Conservation (phyloP, 2,888 invertebrate genomes). For the Cyrtodaria siliqua region DNA sequence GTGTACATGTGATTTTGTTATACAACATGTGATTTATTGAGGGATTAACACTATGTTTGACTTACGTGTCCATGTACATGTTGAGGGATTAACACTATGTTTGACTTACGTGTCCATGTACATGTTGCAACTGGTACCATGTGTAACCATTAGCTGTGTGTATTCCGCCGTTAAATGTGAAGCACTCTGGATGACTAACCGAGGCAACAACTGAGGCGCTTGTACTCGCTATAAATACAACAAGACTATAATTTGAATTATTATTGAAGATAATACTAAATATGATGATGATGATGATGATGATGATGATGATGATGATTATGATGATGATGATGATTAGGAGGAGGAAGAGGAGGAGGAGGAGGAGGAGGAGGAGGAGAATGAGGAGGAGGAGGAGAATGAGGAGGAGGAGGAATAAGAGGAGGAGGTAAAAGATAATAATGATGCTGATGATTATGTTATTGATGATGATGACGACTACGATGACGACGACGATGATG, state of each 20-base stretch:
- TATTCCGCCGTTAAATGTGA: constrained; percentile 67
- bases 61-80: constrained; percentile 65
- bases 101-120: constrained; percentile 63
- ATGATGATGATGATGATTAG: constrained; percentile 25
- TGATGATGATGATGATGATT: constrained; percentile 30
- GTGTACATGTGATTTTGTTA: too few species aligned
- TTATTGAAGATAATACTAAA: neutral
- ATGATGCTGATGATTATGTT: neutral
- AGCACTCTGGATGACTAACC: constrained; percentile 64
- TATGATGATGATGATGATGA: constrained; percentile 29
- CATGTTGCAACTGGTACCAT: constrained; percentile 71
- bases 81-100: too few species aligned
- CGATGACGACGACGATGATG: constrained; percentile 10
- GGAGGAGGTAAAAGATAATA: neutral
- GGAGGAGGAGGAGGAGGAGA: neutral
- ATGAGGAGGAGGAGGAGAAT: neutral
- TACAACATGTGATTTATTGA: too few species aligned
- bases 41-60: too few species aligned
- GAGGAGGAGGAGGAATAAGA: neutral
- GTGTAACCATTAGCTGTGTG: constrained; percentile 66
- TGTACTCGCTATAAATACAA: constrained; percentile 26
- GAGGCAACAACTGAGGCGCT: constrained; percentile 35
- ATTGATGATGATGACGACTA: neutral
- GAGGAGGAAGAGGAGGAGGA: neutral
- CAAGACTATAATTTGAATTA: neutral